Conservation (phyloP, 2,113 vertebrate species). For the Myanophis thanlyinensis region DNA sequence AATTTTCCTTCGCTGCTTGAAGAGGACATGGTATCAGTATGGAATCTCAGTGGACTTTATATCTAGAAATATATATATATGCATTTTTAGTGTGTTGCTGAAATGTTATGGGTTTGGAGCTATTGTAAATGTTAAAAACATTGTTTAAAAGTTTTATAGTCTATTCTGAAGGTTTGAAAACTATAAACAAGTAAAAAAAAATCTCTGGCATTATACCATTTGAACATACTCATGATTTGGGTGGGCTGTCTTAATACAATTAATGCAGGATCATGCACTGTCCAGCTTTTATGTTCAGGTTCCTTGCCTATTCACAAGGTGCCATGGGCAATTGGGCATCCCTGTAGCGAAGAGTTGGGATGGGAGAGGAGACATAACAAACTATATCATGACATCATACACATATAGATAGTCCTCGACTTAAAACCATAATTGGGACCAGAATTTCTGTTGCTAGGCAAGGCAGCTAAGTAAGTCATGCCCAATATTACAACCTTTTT, state of each 20-base stretch:
- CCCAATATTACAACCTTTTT: too few species aligned
- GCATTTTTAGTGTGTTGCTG: not conserved
- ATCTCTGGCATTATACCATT: too few species aligned
- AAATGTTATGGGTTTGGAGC: not conserved
- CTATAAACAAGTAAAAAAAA: not conserved
- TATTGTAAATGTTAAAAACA: not conserved
- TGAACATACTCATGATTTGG: not conserved
- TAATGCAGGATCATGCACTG: not conserved
- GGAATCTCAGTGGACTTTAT: conserved; percentile 4
- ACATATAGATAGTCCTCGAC: too few species aligned
- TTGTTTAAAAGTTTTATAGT: not conserved
- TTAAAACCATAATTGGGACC: too few species aligned
- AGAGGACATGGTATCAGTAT: conserved; percentile 19
- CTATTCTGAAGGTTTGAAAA: not conserved
- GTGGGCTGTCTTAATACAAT: not conserved
- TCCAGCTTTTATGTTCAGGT: not conserved
- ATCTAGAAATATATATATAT: not conserved
- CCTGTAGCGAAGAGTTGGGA: not conserved
- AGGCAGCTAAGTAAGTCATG: too few species aligned
- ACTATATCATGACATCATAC: not conserved
- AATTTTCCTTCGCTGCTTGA: conserved; percentile 21
- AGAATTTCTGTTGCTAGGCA: too few species aligned
- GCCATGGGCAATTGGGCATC: not conserved
- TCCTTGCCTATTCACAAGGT: not conserved
- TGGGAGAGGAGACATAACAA: not conserved